Conservation (phyloP, 2,888 invertebrate genomes). For the Apamea sordens region DNA sequence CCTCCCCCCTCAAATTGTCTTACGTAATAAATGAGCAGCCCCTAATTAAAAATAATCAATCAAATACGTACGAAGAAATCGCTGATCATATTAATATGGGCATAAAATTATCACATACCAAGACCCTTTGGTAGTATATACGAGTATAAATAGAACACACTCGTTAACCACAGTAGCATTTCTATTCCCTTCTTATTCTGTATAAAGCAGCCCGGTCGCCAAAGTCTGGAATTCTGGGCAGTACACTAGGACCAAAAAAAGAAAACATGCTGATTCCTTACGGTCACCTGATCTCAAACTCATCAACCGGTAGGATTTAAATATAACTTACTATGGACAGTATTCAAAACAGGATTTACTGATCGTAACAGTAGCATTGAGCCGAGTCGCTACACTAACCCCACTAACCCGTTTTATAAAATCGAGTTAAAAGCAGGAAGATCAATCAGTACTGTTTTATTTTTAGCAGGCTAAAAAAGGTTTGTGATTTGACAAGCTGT, state of each 20-base stretch:
- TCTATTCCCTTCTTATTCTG: neutral
- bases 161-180: neutral
- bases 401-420: constrained; percentile 46
- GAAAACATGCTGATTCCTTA: constrained; percentile 1
- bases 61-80: too few relatives aligned
- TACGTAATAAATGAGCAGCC: too few relatives aligned
- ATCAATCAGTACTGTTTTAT: constrained; percentile 33
- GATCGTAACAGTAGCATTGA: constrained; percentile 37
- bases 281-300: constrained; percentile 29
- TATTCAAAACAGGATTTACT: constrained; percentile 41
- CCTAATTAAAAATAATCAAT: neutral
- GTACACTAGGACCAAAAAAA: constrained; percentile 6
- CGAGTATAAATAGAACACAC: neutral
- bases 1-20: too few relatives aligned
- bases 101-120: neutral
- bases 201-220: too few relatives aligned
- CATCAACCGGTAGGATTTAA: constrained; percentile 21
- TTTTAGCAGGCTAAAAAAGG: constrained; percentile 18
- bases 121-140: neutral
- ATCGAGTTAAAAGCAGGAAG: constrained; percentile 49
- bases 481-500: neutral
- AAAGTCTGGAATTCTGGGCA: neutral
- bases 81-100: too few relatives aligned
- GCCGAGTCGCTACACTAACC: constrained; percentile 22
- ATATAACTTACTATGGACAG: constrained; percentile 32